Evolutionary conservation across 2,113 vertebrate species (phyloP).

Genomic region (Sapayoa aenigma): DNA sequence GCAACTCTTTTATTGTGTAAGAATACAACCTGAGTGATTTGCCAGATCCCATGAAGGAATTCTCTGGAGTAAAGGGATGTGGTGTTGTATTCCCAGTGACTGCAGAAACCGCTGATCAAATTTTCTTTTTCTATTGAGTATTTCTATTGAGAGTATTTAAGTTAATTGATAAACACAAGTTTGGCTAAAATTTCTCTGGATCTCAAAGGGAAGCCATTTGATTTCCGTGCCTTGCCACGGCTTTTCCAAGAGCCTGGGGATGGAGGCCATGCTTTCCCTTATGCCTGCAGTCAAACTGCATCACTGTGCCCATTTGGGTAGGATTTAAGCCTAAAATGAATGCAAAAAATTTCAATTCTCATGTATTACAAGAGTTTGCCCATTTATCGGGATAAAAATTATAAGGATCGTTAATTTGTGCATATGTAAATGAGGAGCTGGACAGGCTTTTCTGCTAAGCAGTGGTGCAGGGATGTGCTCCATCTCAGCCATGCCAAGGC

Average conservation of each 20-base stretch:
- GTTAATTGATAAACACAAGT: neutral
- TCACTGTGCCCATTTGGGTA: neutral
- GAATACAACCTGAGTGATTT: neutral
- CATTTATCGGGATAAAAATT: conserved; percentile 5
- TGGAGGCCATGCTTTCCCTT: neutral
- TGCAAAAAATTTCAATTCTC: neutral
- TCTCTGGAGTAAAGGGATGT: neutral
- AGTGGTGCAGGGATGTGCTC: neutral
- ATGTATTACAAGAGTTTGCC: neutral
- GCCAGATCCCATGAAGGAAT: neutral
- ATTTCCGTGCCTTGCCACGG: neutral
- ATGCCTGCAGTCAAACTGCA: neutral
- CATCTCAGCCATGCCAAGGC: neutral
- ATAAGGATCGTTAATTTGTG: conserved; percentile 32
- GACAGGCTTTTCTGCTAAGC: conserved; percentile 3
- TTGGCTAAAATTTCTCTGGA: neutral
- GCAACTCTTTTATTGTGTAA: neutral
- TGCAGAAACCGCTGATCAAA: neutral
- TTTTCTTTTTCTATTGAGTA: neutral
- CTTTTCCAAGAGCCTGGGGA: neutral
- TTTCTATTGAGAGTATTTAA: neutral
- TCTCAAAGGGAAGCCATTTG: neutral
- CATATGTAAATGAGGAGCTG: neutral
- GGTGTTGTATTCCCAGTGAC: neutral
- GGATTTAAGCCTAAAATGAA: neutral